Evolutionary conservation across 2,888 invertebrate genomes (phyloP).

Genomic region (Anthrax anthrax): DNA sequence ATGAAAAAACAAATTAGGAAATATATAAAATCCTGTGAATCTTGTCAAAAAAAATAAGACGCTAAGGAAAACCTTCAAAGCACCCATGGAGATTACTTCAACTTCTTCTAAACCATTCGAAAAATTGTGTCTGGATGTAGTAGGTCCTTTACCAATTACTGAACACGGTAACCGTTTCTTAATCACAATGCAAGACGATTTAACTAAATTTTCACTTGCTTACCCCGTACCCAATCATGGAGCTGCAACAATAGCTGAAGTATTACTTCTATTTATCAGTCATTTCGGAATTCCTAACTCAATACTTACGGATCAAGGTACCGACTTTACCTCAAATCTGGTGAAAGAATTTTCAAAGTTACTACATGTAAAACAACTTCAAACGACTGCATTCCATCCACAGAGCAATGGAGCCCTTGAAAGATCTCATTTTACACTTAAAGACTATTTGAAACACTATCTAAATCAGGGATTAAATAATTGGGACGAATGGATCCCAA

Average conservation of each 20-base stretch:
- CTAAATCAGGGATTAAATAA: conserved; percentile 17
- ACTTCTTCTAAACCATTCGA: conserved; percentile 20
- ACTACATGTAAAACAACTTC: conserved; percentile 21
- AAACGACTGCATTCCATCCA: conserved; percentile 20
- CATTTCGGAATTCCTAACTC: conserved; percentile 20
- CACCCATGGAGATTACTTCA: conserved; percentile 22
- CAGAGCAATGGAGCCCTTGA: conserved; percentile 22
- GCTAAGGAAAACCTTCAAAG: neutral
- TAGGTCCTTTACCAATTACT: conserved; percentile 18
- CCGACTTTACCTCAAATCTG: conserved; percentile 23
- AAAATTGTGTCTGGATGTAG: conserved; percentile 18
- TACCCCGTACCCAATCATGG: conserved; percentile 20
- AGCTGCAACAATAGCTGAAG: conserved; percentile 19
- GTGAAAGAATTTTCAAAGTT: conserved; percentile 21
- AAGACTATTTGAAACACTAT: conserved; percentile 20
- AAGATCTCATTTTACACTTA: conserved; percentile 17
- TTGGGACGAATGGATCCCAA: conserved; percentile 21
- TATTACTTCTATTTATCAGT: conserved; percentile 19
- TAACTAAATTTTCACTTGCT: conserved; percentile 24
- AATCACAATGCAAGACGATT: conserved; percentile 23
- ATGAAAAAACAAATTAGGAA: neutral
- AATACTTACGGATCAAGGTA: conserved; percentile 27
- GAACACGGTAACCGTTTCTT: too few relatives aligned
- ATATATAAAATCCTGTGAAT: conserved; percentile 17
- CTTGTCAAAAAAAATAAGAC: conserved; percentile 18